phyloP scores from a whole-genome alignment of 1,140 invertebrate species.

The Neodiprion fabricii region DNA sequence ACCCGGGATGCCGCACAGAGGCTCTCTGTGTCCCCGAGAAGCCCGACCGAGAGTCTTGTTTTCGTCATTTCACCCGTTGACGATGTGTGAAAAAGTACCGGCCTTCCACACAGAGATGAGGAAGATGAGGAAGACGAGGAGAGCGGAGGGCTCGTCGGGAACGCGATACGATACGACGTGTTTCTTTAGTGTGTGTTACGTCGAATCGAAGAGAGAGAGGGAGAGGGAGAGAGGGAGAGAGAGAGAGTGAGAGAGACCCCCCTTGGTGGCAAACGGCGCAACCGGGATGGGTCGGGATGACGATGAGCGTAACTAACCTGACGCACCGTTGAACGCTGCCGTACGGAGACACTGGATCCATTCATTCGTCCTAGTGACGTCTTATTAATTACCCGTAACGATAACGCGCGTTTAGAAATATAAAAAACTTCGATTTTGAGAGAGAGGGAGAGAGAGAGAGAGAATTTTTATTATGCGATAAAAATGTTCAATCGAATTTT shows the following conservation, averaged over 20 bases:
- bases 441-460: background rate
- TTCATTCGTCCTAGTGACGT: slow-evolving; percentile 40
- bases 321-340: slow-evolving; percentile 36
- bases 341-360: slow-evolving; percentile 48
- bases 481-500: too few relatives aligned
- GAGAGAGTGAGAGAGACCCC: background rate
- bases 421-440: background rate
- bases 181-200: background rate
- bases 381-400: background rate
- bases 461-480: too few relatives aligned
- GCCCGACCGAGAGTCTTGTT: slow-evolving; percentile 35
- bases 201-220: background rate
- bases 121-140: background rate
- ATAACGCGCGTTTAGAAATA: background rate
- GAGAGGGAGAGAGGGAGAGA: too few relatives aligned
- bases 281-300: slow-evolving; percentile 49
- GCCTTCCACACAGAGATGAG: background rate
- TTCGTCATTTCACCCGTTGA: slow-evolving; percentile 43
- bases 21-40: slow-evolving; percentile 46
- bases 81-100: slow-evolving; percentile 19
- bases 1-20: slow-evolving; percentile 35
- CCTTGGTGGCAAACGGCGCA: slow-evolving; percentile 32
- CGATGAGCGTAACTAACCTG: slow-evolving; percentile 58
- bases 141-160: background rate
- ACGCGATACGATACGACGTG: background rate